Conservation (phyloP, 1,140 invertebrate species). For the Rhyzopertha dominica region DNA sequence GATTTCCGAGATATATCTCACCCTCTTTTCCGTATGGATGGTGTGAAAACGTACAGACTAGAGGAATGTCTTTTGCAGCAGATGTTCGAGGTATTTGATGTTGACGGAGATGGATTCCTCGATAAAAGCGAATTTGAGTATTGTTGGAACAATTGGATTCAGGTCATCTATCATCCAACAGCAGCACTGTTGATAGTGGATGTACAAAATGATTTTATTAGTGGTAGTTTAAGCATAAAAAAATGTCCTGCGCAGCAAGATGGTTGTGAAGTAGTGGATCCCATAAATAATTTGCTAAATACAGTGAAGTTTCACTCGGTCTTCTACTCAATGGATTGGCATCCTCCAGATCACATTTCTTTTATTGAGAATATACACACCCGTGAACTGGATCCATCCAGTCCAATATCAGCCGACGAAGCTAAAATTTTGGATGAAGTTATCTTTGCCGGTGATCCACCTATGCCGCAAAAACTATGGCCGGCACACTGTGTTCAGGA, state of each 20-base stretch:
- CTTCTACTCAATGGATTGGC: conserved; percentile 77
- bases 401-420: conserved; percentile 47
- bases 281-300: conserved; percentile 66
- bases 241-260: conserved; percentile 63
- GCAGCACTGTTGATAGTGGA: conserved; percentile 70
- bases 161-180: conserved; percentile 48
- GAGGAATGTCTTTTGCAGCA: conserved; percentile 48
- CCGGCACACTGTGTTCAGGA: conserved; percentile 74
- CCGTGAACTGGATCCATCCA: conserved; percentile 51
- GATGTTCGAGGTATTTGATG: conserved; percentile 54
- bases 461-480: conserved; percentile 63
- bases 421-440: conserved; percentile 66
- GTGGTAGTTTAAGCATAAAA: conserved; percentile 63
- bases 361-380: conserved; percentile 66
- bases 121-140: conserved; percentile 53
- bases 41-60: conserved; percentile 51
- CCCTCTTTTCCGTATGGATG: conserved; percentile 53
- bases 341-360: conserved; percentile 74
- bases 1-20: conserved; percentile 56
- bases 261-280: conserved; percentile 57
- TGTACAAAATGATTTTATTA: conserved; percentile 82
- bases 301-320: conserved; percentile 62
- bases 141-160: conserved; percentile 46
- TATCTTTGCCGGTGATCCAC: conserved; percentile 58
- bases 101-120: conserved; percentile 52